Evolutionary conservation across 64 coral and sea anemone species (phyloP), one percentile per base, ranked within the genome.

Genomic region (Dendronephthya gigantea): DNA sequence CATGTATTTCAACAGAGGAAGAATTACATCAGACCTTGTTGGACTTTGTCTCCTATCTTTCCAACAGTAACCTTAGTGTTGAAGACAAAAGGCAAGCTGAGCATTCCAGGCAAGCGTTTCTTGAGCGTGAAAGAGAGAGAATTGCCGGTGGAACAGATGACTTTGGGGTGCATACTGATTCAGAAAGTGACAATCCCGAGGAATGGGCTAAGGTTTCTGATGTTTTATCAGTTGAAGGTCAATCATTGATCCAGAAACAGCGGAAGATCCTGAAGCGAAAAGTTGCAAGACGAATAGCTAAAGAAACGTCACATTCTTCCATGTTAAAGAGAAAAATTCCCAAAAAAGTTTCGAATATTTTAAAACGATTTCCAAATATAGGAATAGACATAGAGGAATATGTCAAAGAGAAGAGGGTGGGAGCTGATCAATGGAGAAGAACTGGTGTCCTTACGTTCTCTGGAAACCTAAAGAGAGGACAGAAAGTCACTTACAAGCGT

Each of bases 361-460:
- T 88, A 22, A 52, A 83, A 11, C 83, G 87, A 55, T 91, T 69
- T 74, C 87, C 87, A 12, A 92, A 88, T 36, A 89, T 92, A 39
- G 91, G 91, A 22, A 86, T 83, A 75, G 72, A 88, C 37, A 92
- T 92, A 81, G 91, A 92, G 65, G 72, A 88, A n/a, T 92, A 58
- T 86, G 91, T 92, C n/a, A 85, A 30, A 16, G 72, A 86, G 69
- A 33, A 86, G n/a, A 89, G 65, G 35, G 34, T 92, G n/a, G 91
- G 83, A 49, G 91, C 83, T 29, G 87, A 92, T 89, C 87, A 87
- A 72, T 89, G 91, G 87, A 49, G 87, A 9, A 70, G 87, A 45
- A 92, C 89, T 27, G 91, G 91, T 4, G 91, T 92, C 7, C 41
- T 86, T 56, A 89, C 88, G 32, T 89, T 92, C 82, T 66, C 90